These are phyloP conservation scores for Molossus alvarezi DNA, from an alignment of 2,797 vertebrate species.

Conservation along the genomic window DNA sequence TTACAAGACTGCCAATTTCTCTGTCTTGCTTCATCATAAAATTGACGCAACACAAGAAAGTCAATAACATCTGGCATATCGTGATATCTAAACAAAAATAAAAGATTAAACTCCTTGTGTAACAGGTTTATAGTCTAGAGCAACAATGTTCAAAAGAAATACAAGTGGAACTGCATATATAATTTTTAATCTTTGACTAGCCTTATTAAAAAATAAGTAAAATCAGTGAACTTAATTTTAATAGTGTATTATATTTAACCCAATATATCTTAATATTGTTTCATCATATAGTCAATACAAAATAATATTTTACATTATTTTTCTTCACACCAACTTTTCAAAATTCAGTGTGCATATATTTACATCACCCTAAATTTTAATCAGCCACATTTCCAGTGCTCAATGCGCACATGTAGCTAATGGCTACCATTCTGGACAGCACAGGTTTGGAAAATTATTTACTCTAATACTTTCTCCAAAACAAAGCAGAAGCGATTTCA, in stretches of 20 bases:
- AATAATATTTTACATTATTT: background rate
- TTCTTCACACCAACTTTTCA: conserved; percentile 1
- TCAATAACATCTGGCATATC: conserved; percentile 99
- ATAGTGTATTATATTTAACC: conserved; percentile 16
- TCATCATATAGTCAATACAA: background rate
- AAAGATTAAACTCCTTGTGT: background rate
- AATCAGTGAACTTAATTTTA: conserved; percentile 31
- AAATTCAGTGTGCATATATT: background rate
- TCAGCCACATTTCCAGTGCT: background rate
- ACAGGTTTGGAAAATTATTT: background rate
- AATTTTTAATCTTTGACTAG: background rate
- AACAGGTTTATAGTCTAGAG: background rate
- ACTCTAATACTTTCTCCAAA: conserved; percentile 29
- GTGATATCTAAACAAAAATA: conserved; percentile 93
- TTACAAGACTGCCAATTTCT: conserved; percentile 97
- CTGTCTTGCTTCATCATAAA: conserved; percentile 96
- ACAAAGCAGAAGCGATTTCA: background rate
- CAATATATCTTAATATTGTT: background rate
- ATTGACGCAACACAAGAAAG: conserved; percentile 97
- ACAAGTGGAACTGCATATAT: background rate
- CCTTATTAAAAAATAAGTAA: conserved; percentile 29
- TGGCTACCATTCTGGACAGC: too few species aligned
- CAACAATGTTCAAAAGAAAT: conserved; percentile 48
- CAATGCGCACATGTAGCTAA: background rate
- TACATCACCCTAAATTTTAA: background rate